Conservation (phyloP, 2,888 invertebrate genomes). For the Monoplex corrugatus region DNA sequence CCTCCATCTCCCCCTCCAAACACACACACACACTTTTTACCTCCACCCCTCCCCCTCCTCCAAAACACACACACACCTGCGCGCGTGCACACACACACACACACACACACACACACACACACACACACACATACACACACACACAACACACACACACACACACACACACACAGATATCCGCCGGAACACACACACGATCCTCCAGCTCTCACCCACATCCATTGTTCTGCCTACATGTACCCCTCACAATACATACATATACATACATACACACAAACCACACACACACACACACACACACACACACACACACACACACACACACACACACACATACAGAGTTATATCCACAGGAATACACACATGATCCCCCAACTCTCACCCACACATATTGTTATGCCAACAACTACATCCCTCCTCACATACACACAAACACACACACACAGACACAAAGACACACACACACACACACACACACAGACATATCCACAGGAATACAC, state of each 20-base stretch:
- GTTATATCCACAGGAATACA: background rate
- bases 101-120: background rate
- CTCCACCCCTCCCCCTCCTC: no score
- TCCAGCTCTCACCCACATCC: no score
- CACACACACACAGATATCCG: no score
- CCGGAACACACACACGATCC: no score
- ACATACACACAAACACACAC: background rate
- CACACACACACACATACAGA: background rate
- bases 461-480: background rate
- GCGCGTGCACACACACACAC: background rate
- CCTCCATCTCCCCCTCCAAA: no score
- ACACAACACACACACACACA: no score
- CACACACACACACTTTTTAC: background rate
- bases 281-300: background rate
- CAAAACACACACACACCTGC: background rate
- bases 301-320: background rate
- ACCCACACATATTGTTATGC: background rate
- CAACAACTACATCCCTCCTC: no score
- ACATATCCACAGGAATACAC: background rate
- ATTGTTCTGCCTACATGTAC: no score
- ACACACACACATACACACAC: background rate
- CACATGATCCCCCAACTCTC: background rate
- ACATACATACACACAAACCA: background rate
- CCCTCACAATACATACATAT: background rate
- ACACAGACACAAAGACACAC: slow-evolving; percentile 8